These are phyloP conservation scores for Zaprionus ghesquierei DNA, from an alignment of 1,140 invertebrate species.

Conservation along the genomic window DNA sequence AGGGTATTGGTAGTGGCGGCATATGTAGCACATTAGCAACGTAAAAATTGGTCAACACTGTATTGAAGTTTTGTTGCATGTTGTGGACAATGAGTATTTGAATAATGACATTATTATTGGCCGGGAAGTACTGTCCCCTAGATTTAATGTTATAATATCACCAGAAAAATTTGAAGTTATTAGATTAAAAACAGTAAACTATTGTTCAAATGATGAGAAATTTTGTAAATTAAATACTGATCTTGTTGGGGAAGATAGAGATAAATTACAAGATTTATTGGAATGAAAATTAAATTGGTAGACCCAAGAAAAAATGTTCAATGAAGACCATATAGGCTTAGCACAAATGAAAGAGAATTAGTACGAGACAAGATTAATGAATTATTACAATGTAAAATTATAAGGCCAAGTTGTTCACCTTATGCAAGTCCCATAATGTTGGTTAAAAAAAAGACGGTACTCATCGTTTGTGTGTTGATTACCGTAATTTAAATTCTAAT, in stretches of 20 bases:
- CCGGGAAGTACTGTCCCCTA: too few species aligned
- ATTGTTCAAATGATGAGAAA: constrained; percentile 5
- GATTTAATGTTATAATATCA: too few species aligned
- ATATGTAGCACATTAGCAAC: too few species aligned
- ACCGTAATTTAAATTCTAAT: constrained; percentile 10
- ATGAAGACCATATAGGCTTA: neutral
- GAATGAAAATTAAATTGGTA: neutral
- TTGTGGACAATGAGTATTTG: neutral
- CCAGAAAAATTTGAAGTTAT: neutral
- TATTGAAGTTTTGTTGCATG: neutral
- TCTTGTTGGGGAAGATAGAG: constrained; percentile 22
- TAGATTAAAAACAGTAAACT: constrained; percentile 24
- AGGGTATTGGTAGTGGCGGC: too few species aligned
- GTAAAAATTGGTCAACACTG: neutral
- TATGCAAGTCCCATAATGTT: too few species aligned
- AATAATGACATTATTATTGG: neutral
- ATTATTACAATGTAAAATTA: too few species aligned
- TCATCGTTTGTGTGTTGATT: constrained; percentile 10
- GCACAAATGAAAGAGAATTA: too few species aligned
- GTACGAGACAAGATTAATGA: too few species aligned
- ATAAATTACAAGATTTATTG: constrained; percentile 18
- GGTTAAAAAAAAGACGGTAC: too few species aligned
- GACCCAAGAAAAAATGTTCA: too few species aligned
- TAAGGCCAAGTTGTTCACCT: too few species aligned
- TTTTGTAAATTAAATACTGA: constrained; percentile 28